A percentile compares a stretch with the other conserved stretches of the same genome.
Evolutionary conservation across 2,797 vertebrate genomes (phyloP).

Genomic region (Ceryle rudis): DNA sequence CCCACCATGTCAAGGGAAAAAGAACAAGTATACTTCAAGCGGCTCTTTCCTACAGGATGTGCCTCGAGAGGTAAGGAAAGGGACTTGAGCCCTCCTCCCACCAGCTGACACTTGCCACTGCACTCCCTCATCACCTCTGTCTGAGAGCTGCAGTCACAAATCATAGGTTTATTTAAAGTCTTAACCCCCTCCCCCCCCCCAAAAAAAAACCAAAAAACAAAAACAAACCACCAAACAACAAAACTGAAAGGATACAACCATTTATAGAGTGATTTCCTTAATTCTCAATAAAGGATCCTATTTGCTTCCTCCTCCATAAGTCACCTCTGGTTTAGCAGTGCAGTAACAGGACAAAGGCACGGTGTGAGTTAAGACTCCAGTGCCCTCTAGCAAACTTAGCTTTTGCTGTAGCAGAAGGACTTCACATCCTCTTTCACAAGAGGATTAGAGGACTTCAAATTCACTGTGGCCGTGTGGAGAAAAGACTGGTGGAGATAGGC

Average conservation of each 20-base stretch:
- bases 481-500: not conserved
- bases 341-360: not conserved
- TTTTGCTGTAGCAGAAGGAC: not conserved
- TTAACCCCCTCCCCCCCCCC: too few species aligned
- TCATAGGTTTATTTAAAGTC: not conserved
- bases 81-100: not conserved
- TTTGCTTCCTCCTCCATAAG: slow-evolving; percentile 48
- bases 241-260: not conserved
- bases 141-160: not conserved
- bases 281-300: slow-evolving; percentile 39
- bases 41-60: not conserved
- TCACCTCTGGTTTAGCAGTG: not conserved
- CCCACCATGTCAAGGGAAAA: not conserved
- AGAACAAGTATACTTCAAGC: not conserved
- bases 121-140: not conserved
- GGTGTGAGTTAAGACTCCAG: not conserved
- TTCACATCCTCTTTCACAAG: not conserved
- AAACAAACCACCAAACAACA: not conserved
- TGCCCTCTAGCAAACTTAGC: slow-evolving; percentile 2
- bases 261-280: slow-evolving; percentile 44
- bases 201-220: not conserved
- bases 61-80: not conserved
- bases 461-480: not conserved
- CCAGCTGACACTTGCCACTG: not conserved
- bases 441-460: not conserved